Evolutionary conservation across 2,888 invertebrate genomes (phyloP).

Genomic region (Stomorhina lunata): DNA sequence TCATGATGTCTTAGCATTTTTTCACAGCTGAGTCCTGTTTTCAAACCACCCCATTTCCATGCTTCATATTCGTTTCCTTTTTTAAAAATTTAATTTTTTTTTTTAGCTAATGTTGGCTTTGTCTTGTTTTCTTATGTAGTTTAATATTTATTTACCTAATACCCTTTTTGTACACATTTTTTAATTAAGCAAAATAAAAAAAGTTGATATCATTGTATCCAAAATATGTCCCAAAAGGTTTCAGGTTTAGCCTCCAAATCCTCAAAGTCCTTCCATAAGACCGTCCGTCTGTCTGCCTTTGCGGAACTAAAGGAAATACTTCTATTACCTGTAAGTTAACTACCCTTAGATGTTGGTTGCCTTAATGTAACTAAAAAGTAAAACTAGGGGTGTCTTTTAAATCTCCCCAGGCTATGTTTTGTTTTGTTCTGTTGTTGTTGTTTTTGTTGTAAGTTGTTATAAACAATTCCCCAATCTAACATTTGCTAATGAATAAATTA

Average conservation of each 20-base stretch:
- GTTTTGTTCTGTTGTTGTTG: too few species aligned
- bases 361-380: too few species aligned
- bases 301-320: too few species aligned
- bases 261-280: too few species aligned
- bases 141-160: neutral
- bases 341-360: neutral
- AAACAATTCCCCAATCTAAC: slow-evolving; percentile 42
- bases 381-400: too few species aligned
- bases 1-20: slow-evolving; percentile 10
- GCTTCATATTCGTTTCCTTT: neutral
- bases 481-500: slow-evolving; percentile 62
- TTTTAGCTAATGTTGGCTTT: neutral
- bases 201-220: slow-evolving; percentile 1
- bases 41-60: too few species aligned
- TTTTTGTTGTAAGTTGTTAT: neutral
- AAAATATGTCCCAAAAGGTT: slow-evolving; percentile 30
- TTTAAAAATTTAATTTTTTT: neutral
- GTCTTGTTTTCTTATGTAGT: neutral
- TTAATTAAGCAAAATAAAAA: slow-evolving; percentile 16
- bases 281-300: too few species aligned
- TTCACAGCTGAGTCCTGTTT: slow-evolving; percentile 13
- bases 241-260: slow-evolving; percentile 2
- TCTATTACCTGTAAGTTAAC: too few species aligned
- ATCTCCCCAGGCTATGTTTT: neutral
- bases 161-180: neutral